Evolutionary conservation across 2,113 vertebrate species (phyloP).

Genomic region (Balaeniceps rex): DNA sequence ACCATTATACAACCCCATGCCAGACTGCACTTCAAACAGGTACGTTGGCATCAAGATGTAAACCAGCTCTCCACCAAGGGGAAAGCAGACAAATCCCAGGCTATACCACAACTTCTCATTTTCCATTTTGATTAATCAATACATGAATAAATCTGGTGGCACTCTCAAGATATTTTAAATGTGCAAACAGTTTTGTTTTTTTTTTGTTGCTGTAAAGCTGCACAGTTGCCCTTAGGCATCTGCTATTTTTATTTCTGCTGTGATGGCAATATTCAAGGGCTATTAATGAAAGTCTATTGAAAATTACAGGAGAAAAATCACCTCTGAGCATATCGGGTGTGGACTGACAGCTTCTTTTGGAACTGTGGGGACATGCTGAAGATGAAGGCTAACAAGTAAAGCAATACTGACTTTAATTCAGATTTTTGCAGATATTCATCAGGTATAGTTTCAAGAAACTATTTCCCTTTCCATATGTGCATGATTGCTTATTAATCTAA

Average conservation of each 20-base stretch:
- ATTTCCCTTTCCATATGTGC: not conserved
- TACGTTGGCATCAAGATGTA: fast-evolving
- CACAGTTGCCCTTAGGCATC: not conserved
- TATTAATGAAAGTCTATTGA: slow-evolving; percentile 52
- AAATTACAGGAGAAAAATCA: slow-evolving; percentile 43
- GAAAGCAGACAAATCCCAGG: not conserved
- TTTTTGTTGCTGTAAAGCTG: not conserved
- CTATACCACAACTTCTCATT: not conserved
- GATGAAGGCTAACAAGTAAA: slow-evolving; percentile 53
- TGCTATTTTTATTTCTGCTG: slow-evolving; percentile 48
- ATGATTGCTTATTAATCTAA: not conserved
- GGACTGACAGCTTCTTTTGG: slow-evolving; percentile 48
- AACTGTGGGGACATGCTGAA: slow-evolving; percentile 32
- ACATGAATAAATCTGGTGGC: not conserved
- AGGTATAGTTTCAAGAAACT: not conserved
- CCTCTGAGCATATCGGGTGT: slow-evolving; percentile 10
- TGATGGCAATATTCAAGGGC: slow-evolving; percentile 36
- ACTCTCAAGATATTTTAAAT: not conserved
- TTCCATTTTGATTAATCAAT: not conserved
- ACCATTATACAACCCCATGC: fast-evolving
- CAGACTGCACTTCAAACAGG: not conserved
- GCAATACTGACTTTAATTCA: slow-evolving; percentile 9
- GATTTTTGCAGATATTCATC: not conserved
- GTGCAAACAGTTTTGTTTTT: not conserved
- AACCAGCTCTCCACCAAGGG: not conserved